A percentile compares a stretch with the other conserved stretches of the same genome.
These are phyloP conservation scores for Sebastes glaucus DNA, from an alignment of 2,797 vertebrate genomes.

Conservation along the genomic window DNA sequence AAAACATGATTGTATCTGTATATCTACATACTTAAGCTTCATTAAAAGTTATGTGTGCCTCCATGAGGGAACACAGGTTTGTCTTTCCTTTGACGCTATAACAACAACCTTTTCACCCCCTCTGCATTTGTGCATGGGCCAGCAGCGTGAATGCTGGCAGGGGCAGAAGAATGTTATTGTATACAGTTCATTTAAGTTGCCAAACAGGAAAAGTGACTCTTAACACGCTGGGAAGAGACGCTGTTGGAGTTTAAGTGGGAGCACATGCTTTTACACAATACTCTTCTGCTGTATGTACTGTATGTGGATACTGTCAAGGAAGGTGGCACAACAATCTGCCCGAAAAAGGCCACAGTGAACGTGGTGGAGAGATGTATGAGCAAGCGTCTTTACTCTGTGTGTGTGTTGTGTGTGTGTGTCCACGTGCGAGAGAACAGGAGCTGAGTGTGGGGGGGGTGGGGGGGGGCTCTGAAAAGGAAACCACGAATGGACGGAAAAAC, in stretches of 20 bases:
- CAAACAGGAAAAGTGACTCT: slow-evolving; percentile 69
- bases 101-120: background rate
- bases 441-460: slow-evolving; percentile 11
- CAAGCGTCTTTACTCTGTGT: slow-evolving; percentile 23
- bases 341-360: slow-evolving; percentile 52
- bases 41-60: background rate
- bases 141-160: slow-evolving; percentile 3
- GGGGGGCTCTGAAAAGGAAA: slow-evolving; percentile 82
- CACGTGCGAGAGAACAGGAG: slow-evolving; percentile 53
- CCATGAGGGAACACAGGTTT: background rate
- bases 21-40: background rate
- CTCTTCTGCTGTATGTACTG: background rate
- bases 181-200: slow-evolving; percentile 41
- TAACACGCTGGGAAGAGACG: background rate
- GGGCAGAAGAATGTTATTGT: slow-evolving; percentile 33
- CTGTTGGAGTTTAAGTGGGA: slow-evolving; percentile 21
- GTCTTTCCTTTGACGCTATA: background rate
- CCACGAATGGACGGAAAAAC: slow-evolving; percentile 79
- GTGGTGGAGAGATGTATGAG: slow-evolving; percentile 30
- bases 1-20: background rate
- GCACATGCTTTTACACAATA: slow-evolving; percentile 35
- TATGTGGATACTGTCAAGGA: slow-evolving; percentile 1
- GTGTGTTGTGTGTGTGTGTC: slow-evolving; percentile 39
- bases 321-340: slow-evolving; percentile 31
- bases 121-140: background rate